Base-by-base conservation (phyloP, 30 jellyfish, hydroid and myxozoan species). In the Calvadosia cruxmelitensis region DNA sequence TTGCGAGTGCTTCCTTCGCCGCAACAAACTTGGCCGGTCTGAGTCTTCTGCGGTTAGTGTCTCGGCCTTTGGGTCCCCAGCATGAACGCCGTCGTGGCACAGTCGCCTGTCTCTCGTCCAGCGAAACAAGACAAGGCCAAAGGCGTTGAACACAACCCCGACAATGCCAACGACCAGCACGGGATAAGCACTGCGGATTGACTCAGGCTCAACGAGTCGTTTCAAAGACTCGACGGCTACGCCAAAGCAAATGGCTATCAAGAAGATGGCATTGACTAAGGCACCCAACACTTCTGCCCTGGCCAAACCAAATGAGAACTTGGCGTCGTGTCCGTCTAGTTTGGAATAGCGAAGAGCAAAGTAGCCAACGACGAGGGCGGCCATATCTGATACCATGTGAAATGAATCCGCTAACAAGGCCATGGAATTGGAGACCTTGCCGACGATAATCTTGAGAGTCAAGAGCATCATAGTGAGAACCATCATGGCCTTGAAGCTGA, bases 231-330 rank as follows among this genome's bases (percentile, higher is more conserved):
- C 84, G 0, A 85, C 85, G 28, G 76, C 31, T 27, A 85, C 72
- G 20, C 93, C 65, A 70, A 85, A 85, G 68, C 94, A 85, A 27
- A 85, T 49, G 10, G 96, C 96, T n/a, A 85, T 31, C 34, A 85
- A 73, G 65, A 85, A 85, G 1, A 85, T 76, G 0, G 96, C 79
- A 51, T 85, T 85, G 32, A 85, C 75, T 67, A 81, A 50, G 12
- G 92, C 96, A 33, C 96, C 96, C 7, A 86, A 78, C 1, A 86
- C 76, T 76, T 86, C 96, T n/a, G 94, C 96, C 33, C 96, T 69
- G 2, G 78, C 84, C 52, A 78, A 49, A 1, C 96, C 96, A 49
- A 86, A 86, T 5, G 96, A 76, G 53, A 64, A 86, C 51, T 31
- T 65, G 34, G 78, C 86, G 2, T 74, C 80, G 31, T 30, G 71